Percentiles rank a stretch among this genome's conserved stretches.
phyloP scores from a whole-genome alignment of 2,113 vertebrate genomes.

The Mustela nigripes region DNA sequence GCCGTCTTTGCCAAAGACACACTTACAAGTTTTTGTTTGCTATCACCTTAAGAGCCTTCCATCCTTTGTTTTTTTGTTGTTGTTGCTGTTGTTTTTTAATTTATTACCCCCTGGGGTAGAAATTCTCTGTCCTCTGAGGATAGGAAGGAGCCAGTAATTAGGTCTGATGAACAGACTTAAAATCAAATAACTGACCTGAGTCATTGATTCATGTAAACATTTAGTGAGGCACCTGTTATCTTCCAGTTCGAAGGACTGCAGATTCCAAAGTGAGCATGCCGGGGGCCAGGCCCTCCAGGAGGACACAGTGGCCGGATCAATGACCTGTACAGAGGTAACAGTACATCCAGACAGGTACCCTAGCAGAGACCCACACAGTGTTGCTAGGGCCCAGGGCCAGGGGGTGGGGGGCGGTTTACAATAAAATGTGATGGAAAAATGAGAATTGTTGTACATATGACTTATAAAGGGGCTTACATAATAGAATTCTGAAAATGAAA shows the following conservation, averaged over 20 bases:
- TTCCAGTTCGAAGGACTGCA: not conserved
- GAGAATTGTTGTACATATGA: not conserved
- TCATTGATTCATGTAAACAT: not conserved
- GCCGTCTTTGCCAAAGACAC: not conserved
- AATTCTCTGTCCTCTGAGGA: not conserved
- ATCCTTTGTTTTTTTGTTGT: not conserved
- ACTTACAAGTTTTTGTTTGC: not conserved
- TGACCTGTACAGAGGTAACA: rapidly evolving
- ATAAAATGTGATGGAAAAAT: not conserved
- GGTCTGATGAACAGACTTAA: not conserved
- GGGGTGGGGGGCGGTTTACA: not conserved
- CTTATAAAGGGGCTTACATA: not conserved
- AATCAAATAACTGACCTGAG: not conserved
- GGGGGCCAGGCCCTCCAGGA: not conserved
- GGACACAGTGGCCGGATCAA: not conserved
- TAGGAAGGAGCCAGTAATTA: not conserved
- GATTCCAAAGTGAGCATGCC: not conserved
- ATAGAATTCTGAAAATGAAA: slow-evolving; percentile 53
- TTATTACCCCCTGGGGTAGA: not conserved
- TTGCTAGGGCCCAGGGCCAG: not conserved
- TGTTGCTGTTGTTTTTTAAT: not conserved
- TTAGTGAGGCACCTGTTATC: not conserved
- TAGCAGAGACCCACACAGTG: rapidly evolving
- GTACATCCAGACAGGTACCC: rapidly evolving
- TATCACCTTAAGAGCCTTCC: not conserved